Evolutionary conservation across 2,113 vertebrate species (phyloP), one percentile per base, ranked within the genome.

Genomic region (Neotoma lepida): DNA sequence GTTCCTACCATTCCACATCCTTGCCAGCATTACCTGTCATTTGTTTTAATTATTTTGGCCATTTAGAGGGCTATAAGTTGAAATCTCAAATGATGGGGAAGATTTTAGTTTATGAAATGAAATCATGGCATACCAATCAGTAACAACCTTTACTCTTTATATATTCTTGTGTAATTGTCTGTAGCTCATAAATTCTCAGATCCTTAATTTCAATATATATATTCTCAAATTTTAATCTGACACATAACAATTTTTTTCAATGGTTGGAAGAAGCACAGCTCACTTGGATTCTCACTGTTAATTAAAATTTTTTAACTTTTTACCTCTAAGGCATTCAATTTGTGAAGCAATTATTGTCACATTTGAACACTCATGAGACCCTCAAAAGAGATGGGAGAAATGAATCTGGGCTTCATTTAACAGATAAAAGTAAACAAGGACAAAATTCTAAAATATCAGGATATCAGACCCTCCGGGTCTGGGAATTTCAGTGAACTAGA

Each of bases 381-480:
- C 61, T 63, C 22, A 78, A 91, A 91, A 95, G 58, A 80, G 18
- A 46, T 35, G 71, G 41, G 73, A 94, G 30, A 88, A 94, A 86
- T 87, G 28, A 93, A 86, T 56, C 56, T 85, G 66, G 44, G 54
- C 41, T 81, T 4, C 68, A 54, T 18, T 93, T 95, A 80, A 92
- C 61, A 86, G 51, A 88, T 63, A 77, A 96, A 96, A 97, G 88
- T 66, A 93, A 97, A 96, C 96, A 95, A 95, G 95, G 91, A 88
- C 93, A 96, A 94, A 88, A 95, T 93, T 97, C 97, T 97, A 96
- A 95, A 98, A 96, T 97, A 94, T 51, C 88, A 88, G 28, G 2
- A 88, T 97, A 97, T 97, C 95, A 97, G 94, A 84, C 91, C 89
- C 98, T 98, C 96, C 97, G 96, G 76, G 94, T 95, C 96, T 96